Conservation (phyloP, 2,113 vertebrate species). For the Gavialis gangeticus region DNA sequence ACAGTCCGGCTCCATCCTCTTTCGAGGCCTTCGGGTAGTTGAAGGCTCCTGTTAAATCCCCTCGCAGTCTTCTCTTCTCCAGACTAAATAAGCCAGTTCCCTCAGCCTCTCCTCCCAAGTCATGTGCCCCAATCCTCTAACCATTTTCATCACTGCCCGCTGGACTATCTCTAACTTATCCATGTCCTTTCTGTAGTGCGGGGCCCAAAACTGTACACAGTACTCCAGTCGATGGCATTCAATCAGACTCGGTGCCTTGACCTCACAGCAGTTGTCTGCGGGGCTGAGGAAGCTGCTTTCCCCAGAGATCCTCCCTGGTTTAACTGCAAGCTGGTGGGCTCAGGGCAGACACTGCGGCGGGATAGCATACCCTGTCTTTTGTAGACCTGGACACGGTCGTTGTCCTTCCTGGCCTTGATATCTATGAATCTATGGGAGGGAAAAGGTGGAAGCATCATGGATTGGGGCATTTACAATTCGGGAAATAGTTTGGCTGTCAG, state of each 20-base stretch:
- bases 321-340: background rate
- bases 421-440: accelerated
- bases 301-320: background rate
- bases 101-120: too few relatives aligned
- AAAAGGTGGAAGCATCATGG: accelerated
- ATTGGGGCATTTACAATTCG: background rate
- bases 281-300: background rate
- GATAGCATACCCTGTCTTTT: background rate
- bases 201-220: too few relatives aligned
- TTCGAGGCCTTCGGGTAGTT: too few relatives aligned
- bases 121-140: too few relatives aligned
- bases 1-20: too few relatives aligned
- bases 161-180: too few relatives aligned
- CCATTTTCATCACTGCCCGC: too few relatives aligned
- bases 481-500: slow-evolving; percentile 20
- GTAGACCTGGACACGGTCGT: accelerated
- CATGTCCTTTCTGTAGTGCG: too few relatives aligned
- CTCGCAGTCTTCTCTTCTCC: too few relatives aligned
- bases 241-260: background rate
- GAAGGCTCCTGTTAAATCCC: too few relatives aligned
- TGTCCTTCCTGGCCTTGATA: background rate
- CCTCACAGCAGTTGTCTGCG: background rate
- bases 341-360: background rate
- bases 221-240: background rate
- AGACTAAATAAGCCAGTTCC: too few relatives aligned